These are phyloP conservation scores for Podarcis siculus DNA, from an alignment of 2,797 vertebrate species.

Conservation along the genomic window DNA sequence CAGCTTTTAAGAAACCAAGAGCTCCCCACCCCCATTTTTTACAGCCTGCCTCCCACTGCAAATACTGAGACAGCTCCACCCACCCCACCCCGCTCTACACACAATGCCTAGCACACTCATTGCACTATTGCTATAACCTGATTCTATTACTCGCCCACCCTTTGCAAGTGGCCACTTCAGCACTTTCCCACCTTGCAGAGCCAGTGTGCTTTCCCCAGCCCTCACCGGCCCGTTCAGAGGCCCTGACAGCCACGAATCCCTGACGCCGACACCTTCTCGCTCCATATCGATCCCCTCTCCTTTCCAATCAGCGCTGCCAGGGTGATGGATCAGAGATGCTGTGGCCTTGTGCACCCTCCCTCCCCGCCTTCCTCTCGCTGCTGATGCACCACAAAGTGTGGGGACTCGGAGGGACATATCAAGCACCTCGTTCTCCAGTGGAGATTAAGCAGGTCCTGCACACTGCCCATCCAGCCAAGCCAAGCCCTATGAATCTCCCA, in stretches of 20 bases:
- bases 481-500: neutral
- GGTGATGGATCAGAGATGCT: constrained; percentile 59
- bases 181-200: constrained; percentile 73
- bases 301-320: constrained; percentile 62
- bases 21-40: neutral
- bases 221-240: constrained; percentile 59
- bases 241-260: constrained; percentile 71
- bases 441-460: neutral
- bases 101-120: neutral
- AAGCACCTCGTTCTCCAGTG: neutral
- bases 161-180: constrained; percentile 68
- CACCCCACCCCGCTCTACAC: no score
- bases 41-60: neutral
- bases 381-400: constrained; percentile 10
- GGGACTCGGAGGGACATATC: neutral
- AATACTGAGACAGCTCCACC: neutral
- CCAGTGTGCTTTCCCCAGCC: constrained; percentile 55
- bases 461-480: neutral
- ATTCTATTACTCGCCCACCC: constrained; percentile 78
- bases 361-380: neutral
- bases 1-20: neutral
- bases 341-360: neutral
- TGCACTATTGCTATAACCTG: constrained; percentile 81
- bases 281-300: constrained; percentile 71
- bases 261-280: constrained; percentile 71